Evolutionary conservation across 2,113 vertebrate species (phyloP).

Genomic region (Morone saxatilis): DNA sequence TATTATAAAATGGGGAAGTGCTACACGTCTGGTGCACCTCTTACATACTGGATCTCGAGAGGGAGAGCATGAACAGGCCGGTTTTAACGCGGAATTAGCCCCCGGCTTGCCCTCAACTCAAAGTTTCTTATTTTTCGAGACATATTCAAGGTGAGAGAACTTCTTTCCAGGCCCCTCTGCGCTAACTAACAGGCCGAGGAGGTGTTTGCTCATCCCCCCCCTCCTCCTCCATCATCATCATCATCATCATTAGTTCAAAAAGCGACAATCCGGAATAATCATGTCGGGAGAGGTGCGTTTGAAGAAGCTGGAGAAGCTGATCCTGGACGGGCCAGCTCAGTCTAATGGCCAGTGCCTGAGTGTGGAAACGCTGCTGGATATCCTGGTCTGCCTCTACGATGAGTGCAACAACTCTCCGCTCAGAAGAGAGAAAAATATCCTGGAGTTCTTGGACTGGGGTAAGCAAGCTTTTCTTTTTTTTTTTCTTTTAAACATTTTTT

Average conservation of each 20-base stretch:
- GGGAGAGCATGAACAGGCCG: slow-evolving; percentile 66
- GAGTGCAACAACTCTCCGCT: slow-evolving; percentile 97
- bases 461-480: slow-evolving; percentile 68
- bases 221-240: neutral
- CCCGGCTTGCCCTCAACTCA: slow-evolving; percentile 31
- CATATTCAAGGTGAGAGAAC: slow-evolving; percentile 67
- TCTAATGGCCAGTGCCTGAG: slow-evolving; percentile 93
- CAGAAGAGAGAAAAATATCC: slow-evolving; percentile 96
- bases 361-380: slow-evolving; percentile 96
- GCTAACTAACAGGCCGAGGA: slow-evolving; percentile 59
- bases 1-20: slow-evolving; percentile 67
- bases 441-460: slow-evolving; percentile 98
- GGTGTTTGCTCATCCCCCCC: slow-evolving; percentile 19
- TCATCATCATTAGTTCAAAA: slow-evolving; percentile 50
- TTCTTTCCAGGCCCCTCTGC: slow-evolving; percentile 56
- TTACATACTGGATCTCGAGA: slow-evolving; percentile 46
- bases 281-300: slow-evolving; percentile 99
- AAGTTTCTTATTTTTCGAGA: slow-evolving; percentile 64
- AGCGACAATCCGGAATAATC: slow-evolving; percentile 57
- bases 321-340: slow-evolving; percentile 94
- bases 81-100: slow-evolving; percentile 53
- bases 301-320: slow-evolving; percentile 97
- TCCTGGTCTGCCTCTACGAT: slow-evolving; percentile 97
- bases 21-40: slow-evolving; percentile 43
- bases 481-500: neutral